Evolutionary conservation across 2,888 invertebrate species (phyloP).

Genomic region (Diaprepes abbreviatus): DNA sequence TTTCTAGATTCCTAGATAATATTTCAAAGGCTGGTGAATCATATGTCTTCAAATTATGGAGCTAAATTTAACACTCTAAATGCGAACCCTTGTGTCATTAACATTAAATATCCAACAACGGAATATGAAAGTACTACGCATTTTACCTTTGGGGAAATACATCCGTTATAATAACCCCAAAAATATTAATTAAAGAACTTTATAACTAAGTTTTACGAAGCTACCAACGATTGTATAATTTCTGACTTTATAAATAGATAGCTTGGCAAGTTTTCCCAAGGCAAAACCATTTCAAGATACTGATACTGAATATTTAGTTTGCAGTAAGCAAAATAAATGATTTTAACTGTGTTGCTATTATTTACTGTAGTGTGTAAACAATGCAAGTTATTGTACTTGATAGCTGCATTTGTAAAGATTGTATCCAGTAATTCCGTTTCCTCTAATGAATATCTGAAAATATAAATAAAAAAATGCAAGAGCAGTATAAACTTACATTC

Average conservation of each 20-base stretch:
- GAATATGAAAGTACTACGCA: constrained; percentile 9
- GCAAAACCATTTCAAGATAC: background rate
- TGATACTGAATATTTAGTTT: constrained; percentile 1
- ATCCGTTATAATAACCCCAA: constrained; percentile 4
- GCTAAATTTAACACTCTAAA: constrained; percentile 9
- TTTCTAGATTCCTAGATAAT: background rate
- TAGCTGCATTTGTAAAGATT: too few species aligned
- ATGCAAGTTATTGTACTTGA: too few species aligned
- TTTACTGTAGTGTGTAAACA: too few species aligned
- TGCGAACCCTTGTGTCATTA: background rate
- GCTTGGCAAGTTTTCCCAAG: constrained; percentile 4
- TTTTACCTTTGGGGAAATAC: constrained; percentile 23
- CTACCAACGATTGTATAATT: constrained; percentile 17
- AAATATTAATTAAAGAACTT: constrained; percentile 19
- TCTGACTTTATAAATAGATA: constrained; percentile 18
- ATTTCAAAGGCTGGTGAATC: constrained; percentile 1
- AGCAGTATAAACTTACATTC: too few species aligned
- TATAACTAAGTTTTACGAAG: constrained; percentile 19
- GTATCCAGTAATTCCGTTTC: too few species aligned
- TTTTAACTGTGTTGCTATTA: too few species aligned
- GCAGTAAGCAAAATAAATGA: background rate
- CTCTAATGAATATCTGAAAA: too few species aligned
- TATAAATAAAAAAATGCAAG: too few species aligned
- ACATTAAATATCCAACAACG: constrained; percentile 9
- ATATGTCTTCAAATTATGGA: background rate